phyloP scores from a whole-genome alignment of 1,140 invertebrate species.

The Drosophila ironensis region DNA sequence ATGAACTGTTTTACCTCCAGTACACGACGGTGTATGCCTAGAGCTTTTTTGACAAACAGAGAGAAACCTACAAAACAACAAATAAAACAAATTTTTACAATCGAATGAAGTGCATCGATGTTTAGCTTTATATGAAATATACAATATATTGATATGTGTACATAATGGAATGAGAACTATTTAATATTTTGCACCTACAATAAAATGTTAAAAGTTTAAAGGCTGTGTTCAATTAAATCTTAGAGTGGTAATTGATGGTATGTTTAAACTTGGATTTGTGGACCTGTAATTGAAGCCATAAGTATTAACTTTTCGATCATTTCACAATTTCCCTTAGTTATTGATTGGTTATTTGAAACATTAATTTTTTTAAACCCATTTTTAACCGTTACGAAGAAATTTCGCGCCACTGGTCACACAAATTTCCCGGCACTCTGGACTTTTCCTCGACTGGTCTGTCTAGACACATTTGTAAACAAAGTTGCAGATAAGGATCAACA shows the following conservation, averaged over 20 bases:
- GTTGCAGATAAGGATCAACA: background rate
- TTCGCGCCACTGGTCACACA: background rate
- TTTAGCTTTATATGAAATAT: constrained; percentile 13
- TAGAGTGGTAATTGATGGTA: no score
- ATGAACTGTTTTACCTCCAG: constrained; percentile 42
- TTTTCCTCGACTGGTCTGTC: background rate
- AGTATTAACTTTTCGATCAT: no score
- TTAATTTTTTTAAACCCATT: no score
- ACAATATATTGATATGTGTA: constrained; percentile 17
- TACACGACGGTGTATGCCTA: background rate
- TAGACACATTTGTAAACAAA: background rate
- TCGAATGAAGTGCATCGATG: constrained; percentile 7
- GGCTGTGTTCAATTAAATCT: no score
- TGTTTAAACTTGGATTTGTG: no score
- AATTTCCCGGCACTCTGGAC: background rate
- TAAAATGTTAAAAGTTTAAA: no score
- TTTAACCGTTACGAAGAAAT: no score
- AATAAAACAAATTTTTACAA: constrained; percentile 14
- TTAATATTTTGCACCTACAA: constrained; percentile 12
- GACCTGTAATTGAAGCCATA: no score
- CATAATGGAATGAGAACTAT: constrained; percentile 36
- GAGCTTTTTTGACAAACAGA: constrained; percentile 32
- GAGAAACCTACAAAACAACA: constrained; percentile 19
- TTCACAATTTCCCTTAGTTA: no score
- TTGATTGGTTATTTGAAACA: no score